Percentiles rank a stretch among this genome's conserved stretches.
Evolutionary conservation across 2,888 invertebrate genomes (phyloP).

Genomic region (Tubulanus polymorphus): DNA sequence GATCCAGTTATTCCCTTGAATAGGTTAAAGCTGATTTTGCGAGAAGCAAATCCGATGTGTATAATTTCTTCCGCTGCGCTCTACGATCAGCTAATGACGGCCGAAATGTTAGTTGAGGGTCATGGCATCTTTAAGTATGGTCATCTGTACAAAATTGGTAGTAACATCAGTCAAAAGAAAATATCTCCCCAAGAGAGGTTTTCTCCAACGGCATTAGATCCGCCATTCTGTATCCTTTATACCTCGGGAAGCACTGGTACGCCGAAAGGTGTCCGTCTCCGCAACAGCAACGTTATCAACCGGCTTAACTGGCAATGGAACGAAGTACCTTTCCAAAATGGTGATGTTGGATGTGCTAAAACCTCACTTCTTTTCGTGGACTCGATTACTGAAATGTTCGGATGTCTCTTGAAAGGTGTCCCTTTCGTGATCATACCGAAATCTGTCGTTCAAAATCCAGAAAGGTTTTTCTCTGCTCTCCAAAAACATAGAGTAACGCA

Average conservation of each 20-base stretch:
- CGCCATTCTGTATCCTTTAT: slow-evolving; percentile 53
- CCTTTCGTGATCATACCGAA: slow-evolving; percentile 71
- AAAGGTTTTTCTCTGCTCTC: slow-evolving; percentile 66
- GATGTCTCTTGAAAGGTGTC: slow-evolving; percentile 70
- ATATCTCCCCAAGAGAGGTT: no score
- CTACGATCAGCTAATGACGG: neutral
- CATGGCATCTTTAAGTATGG: neutral
- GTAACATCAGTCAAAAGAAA: no score
- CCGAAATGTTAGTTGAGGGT: neutral
- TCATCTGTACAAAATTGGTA: neutral
- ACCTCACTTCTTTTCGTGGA: slow-evolving; percentile 88
- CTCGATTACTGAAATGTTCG: slow-evolving; percentile 82
- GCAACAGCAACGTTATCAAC: slow-evolving; percentile 64
- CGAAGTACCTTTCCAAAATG: slow-evolving; percentile 70
- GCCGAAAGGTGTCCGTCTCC: slow-evolving; percentile 80
- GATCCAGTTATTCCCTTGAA: slow-evolving; percentile 4
- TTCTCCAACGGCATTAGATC: neutral
- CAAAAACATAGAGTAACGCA: slow-evolving; percentile 58
- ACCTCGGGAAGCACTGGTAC: slow-evolving; percentile 82
- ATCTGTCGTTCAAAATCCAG: slow-evolving; percentile 72
- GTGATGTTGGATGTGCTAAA: slow-evolving; percentile 75
- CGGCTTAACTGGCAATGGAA: slow-evolving; percentile 85
- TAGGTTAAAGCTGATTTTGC: slow-evolving; percentile 8
- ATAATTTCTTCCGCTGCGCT: slow-evolving; percentile 1
- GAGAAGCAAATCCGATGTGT: slow-evolving; percentile 6